These are phyloP conservation scores for Phasianus colchicus DNA, from an alignment of 2,113 vertebrate species.

Conservation along the genomic window DNA sequence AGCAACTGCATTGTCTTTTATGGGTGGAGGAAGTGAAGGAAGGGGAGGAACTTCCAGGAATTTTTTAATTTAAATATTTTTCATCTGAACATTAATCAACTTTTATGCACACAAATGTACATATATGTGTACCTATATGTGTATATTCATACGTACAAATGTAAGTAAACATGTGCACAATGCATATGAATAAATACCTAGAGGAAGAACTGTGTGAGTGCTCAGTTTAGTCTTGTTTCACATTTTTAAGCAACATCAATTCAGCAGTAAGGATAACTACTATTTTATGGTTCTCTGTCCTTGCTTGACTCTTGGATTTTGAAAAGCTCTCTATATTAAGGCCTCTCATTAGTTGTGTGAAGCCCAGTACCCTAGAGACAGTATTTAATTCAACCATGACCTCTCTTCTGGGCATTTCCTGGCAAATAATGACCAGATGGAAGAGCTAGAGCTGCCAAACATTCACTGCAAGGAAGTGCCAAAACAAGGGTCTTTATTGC, in stretches of 20 bases:
- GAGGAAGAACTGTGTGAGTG: not conserved
- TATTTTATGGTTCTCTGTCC: not conserved
- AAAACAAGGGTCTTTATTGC: slow-evolving; percentile 57
- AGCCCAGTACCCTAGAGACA: slow-evolving; percentile 26
- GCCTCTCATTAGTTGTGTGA: slow-evolving; percentile 31
- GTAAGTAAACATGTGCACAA: not conserved
- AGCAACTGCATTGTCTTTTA: slow-evolving; percentile 36
- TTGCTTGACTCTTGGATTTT: slow-evolving; percentile 31
- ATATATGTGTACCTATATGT: not conserved
- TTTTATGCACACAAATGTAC: not conserved
- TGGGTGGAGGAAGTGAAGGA: slow-evolving; percentile 30
- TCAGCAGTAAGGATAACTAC: not conserved
- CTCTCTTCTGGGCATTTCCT: slow-evolving; percentile 60
- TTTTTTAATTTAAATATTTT: slow-evolving; percentile 49
- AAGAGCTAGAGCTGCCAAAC: slow-evolving; percentile 43
- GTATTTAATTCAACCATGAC: slow-evolving; percentile 55
- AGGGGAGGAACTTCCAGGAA: slow-evolving; percentile 52
- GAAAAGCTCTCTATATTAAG: slow-evolving; percentile 57
- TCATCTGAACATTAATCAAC: not conserved
- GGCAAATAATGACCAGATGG: slow-evolving; percentile 57
- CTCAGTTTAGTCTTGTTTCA: not conserved
- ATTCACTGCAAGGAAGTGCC: slow-evolving; percentile 56
- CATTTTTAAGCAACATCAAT: not conserved
- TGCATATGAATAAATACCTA: not conserved
- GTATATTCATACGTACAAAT: not conserved